phyloP scores from a whole-genome alignment of 2,797 vertebrate species.

The Gymnoscopelus microlampas region DNA sequence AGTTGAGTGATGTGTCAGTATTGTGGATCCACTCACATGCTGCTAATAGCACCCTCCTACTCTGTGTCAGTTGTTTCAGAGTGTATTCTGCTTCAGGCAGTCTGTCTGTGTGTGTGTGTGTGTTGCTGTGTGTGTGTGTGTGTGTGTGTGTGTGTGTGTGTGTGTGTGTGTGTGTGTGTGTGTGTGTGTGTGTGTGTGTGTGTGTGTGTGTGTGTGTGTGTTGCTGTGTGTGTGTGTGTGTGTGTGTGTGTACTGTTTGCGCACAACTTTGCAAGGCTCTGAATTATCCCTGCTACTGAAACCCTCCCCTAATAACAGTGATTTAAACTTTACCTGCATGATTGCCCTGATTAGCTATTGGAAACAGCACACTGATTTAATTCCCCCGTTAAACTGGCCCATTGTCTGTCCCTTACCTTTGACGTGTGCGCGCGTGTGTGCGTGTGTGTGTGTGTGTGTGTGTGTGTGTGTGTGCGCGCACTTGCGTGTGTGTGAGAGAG shows the following conservation, averaged over 20 bases:
- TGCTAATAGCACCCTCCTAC: conserved; percentile 58
- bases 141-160: conserved; percentile 30
- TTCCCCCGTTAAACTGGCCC: conserved; percentile 55
- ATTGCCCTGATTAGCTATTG: conserved; percentile 67
- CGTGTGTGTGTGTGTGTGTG: conserved; percentile 13
- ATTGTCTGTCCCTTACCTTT: conserved; percentile 44
- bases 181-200: conserved; percentile 19
- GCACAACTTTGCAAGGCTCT: conserved; percentile 29
- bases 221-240: conserved; percentile 28
- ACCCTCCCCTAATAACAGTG: conserved; percentile 58
- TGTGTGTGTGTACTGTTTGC: conserved; percentile 27
- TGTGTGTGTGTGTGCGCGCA: background rate
- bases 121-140: background rate
- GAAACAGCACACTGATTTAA: conserved; percentile 70
- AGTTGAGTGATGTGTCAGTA: conserved; percentile 70
- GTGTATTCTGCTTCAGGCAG: conserved; percentile 69
- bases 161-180: conserved; percentile 27
- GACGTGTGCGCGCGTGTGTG: conserved; percentile 5
- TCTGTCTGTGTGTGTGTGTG: background rate
- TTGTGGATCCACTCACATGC: conserved; percentile 71
- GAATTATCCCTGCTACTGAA: conserved; percentile 61
- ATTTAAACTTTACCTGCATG: conserved; percentile 71
- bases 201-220: conserved; percentile 10
- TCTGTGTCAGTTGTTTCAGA: conserved; percentile 68
- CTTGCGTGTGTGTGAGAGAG: background rate